Percentiles rank a stretch among this genome's conserved stretches.
These are phyloP conservation scores for Nerophis lumbriciformis DNA, from an alignment of 2,113 vertebrate genomes.

Conservation along the genomic window DNA sequence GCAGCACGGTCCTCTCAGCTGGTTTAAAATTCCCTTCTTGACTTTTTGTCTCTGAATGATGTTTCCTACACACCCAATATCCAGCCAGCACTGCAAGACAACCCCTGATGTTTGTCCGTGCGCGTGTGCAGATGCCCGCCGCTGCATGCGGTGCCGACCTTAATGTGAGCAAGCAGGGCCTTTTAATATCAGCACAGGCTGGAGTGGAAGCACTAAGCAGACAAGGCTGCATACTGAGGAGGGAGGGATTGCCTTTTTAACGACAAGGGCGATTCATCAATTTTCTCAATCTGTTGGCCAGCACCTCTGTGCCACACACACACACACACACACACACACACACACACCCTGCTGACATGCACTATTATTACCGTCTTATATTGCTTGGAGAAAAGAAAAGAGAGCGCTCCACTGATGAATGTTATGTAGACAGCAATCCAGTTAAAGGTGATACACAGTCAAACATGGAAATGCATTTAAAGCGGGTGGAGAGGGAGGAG, in stretches of 20 bases:
- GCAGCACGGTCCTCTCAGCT: constrained; percentile 34
- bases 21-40: constrained; percentile 65
- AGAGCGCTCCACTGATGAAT: constrained; percentile 60
- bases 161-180: constrained; percentile 73
- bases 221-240: constrained; percentile 76
- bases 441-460: constrained; percentile 66
- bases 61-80: constrained; percentile 70
- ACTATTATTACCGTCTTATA: constrained; percentile 64
- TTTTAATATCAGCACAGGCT: constrained; percentile 74
- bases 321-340: constrained; percentile 26
- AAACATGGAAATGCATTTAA: constrained; percentile 65
- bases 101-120: constrained; percentile 63
- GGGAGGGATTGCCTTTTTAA: constrained; percentile 74
- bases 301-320: constrained; percentile 44
- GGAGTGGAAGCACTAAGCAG: constrained; percentile 63
- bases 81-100: constrained; percentile 60
- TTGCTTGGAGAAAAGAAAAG: constrained; percentile 59
- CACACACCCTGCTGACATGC: constrained; percentile 38
- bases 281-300: constrained; percentile 67
- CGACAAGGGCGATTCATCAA: constrained; percentile 71
- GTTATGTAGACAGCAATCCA: constrained; percentile 60
- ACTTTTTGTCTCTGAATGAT: constrained; percentile 69
- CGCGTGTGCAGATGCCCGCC: constrained; percentile 28
- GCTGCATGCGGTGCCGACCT: constrained; percentile 40
- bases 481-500: constrained; percentile 3